A percentile compares a stretch with the other conserved stretches of the same genome.
Evolutionary conservation across 2,888 invertebrate species (phyloP).

Genomic region (Euzophera pinguis): DNA sequence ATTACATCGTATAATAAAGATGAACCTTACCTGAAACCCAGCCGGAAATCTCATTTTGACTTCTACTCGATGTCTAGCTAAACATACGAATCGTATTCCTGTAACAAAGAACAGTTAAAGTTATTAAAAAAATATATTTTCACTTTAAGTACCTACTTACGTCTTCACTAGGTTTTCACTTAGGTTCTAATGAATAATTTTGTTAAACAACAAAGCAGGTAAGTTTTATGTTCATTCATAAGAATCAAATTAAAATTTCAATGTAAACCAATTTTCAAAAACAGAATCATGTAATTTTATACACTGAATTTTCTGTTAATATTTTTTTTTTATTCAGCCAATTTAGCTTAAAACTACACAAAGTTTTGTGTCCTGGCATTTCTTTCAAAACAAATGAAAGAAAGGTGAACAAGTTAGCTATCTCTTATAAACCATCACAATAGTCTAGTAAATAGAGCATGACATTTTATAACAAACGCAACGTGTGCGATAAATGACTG

Average conservation of each 20-base stretch:
- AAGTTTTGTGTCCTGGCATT: neutral
- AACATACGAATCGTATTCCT: conserved; percentile 42
- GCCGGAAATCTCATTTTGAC: conserved; percentile 48
- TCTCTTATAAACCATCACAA: conserved; percentile 55
- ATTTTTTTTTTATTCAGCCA: too few species aligned
- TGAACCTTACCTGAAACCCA: conserved; percentile 54
- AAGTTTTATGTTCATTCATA: too few species aligned
- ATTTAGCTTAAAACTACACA: too few species aligned
- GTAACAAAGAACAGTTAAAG: conserved; percentile 45
- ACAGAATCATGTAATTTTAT: too few species aligned
- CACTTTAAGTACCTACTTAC: too few species aligned
- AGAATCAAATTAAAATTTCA: too few species aligned
- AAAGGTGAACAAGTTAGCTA: conserved; percentile 59
- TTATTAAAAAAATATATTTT: neutral
- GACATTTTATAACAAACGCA: conserved; percentile 47
- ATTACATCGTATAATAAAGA: too few species aligned
- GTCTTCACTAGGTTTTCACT: too few species aligned
- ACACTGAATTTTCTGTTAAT: too few species aligned
- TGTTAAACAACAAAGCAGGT: too few species aligned
- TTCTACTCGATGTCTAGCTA: conserved; percentile 38
- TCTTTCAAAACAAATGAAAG: conserved; percentile 32
- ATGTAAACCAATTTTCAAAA: too few species aligned
- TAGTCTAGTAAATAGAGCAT: conserved; percentile 60
- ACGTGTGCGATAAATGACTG: conserved; percentile 25
- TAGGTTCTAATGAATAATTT: too few species aligned